phyloP scores from a whole-genome alignment of 2,113 vertebrate species.

The Mesocricetus auratus region DNA sequence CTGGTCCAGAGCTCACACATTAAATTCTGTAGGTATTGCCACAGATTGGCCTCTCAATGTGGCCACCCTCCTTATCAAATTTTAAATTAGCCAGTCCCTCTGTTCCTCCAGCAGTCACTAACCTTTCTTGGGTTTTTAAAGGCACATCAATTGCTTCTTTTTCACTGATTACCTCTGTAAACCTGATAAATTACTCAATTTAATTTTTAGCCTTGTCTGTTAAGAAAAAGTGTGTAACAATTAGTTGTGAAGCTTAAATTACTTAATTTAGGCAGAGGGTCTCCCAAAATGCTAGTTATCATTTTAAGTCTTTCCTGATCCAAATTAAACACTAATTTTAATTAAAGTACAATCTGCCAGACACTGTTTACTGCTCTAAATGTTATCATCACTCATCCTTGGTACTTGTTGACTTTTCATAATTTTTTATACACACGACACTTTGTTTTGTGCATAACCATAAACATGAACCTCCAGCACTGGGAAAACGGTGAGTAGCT shows the following conservation, averaged over 20 bases:
- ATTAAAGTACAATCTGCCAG: constrained; percentile 39
- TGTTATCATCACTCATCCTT: not conserved
- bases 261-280: not conserved
- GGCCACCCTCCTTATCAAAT: not conserved
- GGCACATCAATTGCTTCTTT: not conserved
- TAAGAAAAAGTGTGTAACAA: not conserved
- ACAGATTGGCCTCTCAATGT: not conserved
- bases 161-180: not conserved
- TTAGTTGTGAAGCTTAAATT: not conserved
- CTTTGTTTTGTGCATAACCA: not conserved
- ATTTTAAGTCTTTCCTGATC: constrained; percentile 40
- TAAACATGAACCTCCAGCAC: not conserved
- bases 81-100: not conserved
- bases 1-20: not conserved
- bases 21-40: not conserved
- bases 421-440: not conserved
- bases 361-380: constrained; percentile 24
- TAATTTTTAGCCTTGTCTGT: not conserved
- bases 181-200: not conserved
- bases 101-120: not conserved
- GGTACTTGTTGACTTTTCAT: not conserved
- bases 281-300: constrained; percentile 9
- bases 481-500: not conserved
- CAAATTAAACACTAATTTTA: constrained; percentile 60
- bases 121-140: not conserved